phyloP scores from a whole-genome alignment of 30 jellyfish, hydroid and myxozoan species.

The Hydra vulgaris region DNA sequence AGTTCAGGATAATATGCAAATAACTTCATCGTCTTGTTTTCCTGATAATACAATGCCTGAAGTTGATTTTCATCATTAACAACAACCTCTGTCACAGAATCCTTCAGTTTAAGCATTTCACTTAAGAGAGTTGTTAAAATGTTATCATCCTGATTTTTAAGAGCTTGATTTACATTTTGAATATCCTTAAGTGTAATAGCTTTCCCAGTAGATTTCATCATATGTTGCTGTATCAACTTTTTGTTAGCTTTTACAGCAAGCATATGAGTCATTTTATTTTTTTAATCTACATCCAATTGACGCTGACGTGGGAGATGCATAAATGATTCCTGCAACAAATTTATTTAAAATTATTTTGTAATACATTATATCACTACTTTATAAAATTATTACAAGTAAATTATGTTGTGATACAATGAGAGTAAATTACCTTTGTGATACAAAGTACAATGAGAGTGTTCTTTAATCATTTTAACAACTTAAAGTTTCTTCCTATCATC shows the following conservation, averaged over 20 bases:
- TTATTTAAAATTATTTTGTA: neutral
- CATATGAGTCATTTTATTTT: neutral
- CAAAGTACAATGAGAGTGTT: neutral
- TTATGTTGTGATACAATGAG: neutral
- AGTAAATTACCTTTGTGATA: neutral
- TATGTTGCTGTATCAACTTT: neutral
- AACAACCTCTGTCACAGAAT: neutral
- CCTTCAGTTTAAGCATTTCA: neutral
- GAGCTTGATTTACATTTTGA: neutral
- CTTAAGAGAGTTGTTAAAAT: neutral
- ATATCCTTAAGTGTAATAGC: neutral
- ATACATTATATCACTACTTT: too few species aligned
- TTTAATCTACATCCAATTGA: neutral
- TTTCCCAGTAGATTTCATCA: neutral
- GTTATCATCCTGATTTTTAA: neutral
- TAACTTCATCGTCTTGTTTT: neutral
- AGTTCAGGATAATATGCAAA: neutral
- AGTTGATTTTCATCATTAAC: neutral
- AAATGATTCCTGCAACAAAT: neutral
- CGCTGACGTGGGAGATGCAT: neutral
- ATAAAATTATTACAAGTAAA: too few species aligned
- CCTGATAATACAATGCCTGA: neutral
- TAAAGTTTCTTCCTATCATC: neutral
- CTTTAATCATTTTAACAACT: neutral
- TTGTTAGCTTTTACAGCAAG: neutral